phyloP scores from a whole-genome alignment of 2,888 invertebrate genomes.

The Synanthedon andrenaeformis region DNA sequence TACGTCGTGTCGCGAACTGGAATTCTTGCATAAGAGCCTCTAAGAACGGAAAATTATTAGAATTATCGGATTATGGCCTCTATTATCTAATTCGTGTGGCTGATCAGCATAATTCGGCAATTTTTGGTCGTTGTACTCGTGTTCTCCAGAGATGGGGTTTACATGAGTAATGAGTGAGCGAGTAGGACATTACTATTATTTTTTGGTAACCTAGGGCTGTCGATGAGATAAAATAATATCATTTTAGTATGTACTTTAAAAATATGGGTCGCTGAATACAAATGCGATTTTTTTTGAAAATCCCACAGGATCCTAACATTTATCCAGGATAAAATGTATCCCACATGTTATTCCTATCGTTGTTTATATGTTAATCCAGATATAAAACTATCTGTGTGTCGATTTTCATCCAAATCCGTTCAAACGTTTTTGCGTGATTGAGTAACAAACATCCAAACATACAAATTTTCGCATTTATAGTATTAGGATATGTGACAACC shows the following conservation, averaged over 20 bases:
- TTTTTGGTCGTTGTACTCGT: conserved; percentile 6
- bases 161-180: conserved; percentile 33
- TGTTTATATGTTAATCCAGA: no score
- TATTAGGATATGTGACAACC: conserved; percentile 30
- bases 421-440: no score
- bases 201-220: conserved; percentile 31
- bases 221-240: conserved; percentile 2
- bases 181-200: conserved; percentile 37
- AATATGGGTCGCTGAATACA: not conserved
- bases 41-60: conserved; percentile 32
- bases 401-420: no score
- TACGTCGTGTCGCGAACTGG: not conserved
- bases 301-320: no score
- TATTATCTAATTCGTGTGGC: conserved; percentile 16
- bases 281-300: no score
- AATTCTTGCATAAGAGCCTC: conserved; percentile 3
- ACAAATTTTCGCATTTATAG: no score
- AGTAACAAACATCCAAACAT: no score
- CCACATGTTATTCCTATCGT: no score
- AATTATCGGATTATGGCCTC: conserved; percentile 38
- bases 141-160: conserved; percentile 14
- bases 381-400: no score
- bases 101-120: conserved; percentile 17
- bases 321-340: no score
- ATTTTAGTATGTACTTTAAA: not conserved